Evolutionary conservation across 1,140 invertebrate species (phyloP).

Genomic region (Aphidius ervi): DNA sequence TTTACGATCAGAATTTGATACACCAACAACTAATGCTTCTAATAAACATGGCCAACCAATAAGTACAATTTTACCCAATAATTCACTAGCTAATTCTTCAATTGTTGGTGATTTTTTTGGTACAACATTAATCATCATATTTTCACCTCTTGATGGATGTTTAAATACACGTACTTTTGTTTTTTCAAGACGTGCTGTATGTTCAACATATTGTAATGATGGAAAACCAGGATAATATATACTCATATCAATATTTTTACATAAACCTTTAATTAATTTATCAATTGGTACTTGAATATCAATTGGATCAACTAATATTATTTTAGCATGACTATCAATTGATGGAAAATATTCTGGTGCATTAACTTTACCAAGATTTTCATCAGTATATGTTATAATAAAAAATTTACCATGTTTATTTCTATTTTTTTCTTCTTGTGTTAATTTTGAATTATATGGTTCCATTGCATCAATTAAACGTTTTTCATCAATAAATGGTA

Average conservation of each 20-base stretch:
- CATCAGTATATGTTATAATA: constrained; percentile 65
- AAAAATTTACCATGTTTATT: constrained; percentile 86
- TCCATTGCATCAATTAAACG: constrained; percentile 64
- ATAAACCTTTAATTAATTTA: constrained; percentile 69
- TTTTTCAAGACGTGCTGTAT: constrained; percentile 65
- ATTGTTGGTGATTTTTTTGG: constrained; percentile 42
- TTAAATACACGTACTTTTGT: constrained; percentile 83
- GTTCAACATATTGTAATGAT: constrained; percentile 77
- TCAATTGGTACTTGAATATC: constrained; percentile 61
- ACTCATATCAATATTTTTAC: constrained; percentile 65
- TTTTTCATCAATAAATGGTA: constrained; percentile 91
- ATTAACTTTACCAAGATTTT: constrained; percentile 54
- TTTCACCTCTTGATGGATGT: constrained; percentile 71
- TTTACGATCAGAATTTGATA: constrained; percentile 30
- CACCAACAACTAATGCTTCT: constrained; percentile 56
- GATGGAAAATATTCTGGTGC: constrained; percentile 66
- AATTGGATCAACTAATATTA: constrained; percentile 53
- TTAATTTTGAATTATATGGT: constrained; percentile 64
- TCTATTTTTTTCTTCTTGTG: constrained; percentile 66
- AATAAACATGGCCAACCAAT: constrained; percentile 86
- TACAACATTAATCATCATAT: constrained; percentile 71
- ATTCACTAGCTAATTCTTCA: constrained; percentile 56
- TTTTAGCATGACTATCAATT: constrained; percentile 60
- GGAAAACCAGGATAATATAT: constrained; percentile 87
- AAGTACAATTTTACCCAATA: constrained; percentile 71